Evolutionary conservation across 2,797 vertebrate species (phyloP).

Genomic region (Tokudaia muenninki): DNA sequence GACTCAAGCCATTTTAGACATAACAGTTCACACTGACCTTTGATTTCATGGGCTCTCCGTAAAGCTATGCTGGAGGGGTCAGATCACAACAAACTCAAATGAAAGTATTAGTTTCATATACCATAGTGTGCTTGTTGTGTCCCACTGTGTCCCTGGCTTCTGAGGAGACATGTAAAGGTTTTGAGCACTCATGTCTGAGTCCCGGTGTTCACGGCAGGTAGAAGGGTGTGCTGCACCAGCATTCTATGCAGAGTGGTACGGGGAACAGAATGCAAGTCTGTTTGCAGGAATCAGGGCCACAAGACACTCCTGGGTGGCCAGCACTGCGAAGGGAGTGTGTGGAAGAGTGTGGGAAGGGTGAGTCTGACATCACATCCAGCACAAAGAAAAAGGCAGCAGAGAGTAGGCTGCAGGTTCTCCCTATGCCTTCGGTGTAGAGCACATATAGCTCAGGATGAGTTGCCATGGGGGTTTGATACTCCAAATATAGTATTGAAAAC

Average conservation of each 20-base stretch:
- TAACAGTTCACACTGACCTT: neutral
- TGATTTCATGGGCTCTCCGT: neutral
- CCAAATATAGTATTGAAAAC: neutral
- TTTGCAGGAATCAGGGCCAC: neutral
- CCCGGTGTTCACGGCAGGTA: neutral
- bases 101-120: neutral
- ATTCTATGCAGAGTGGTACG: neutral
- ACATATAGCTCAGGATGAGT: neutral
- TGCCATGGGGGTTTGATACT: neutral
- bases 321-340: neutral
- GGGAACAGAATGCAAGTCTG: neutral
- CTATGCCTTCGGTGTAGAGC: neutral
- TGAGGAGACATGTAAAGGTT: neutral
- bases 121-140: too few relatives aligned
- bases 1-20: neutral
- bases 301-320: neutral
- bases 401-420: rapidly evolving
- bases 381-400: neutral
- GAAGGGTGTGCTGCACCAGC: neutral
- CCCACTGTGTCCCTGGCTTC: neutral
- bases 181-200: neutral
- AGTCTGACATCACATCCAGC: neutral
- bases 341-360: neutral
- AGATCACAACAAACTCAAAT: neutral
- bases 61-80: neutral